Evolutionary conservation across 2,113 vertebrate species (phyloP), one percentile per base, ranked within the genome.

Genomic region (Cyphomyrus plagiostoma): DNA sequence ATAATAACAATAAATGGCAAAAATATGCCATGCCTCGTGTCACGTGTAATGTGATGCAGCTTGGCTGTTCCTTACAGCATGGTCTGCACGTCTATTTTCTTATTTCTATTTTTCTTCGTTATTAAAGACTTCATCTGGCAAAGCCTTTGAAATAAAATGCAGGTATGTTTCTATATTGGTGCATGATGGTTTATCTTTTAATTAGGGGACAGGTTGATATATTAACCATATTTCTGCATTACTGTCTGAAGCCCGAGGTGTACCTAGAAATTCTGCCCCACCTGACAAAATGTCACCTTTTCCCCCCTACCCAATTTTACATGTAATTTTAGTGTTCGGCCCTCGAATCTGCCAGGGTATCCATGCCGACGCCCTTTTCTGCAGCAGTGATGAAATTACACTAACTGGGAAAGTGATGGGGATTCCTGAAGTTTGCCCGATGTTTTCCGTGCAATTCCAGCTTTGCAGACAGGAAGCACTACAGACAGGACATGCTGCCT

Each of bases 401-500:
- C 85, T 52, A 53, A 8, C 23, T 9, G 48, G 39, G 49, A 53
- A 87, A 56, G 50, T 35, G 8, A 35, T 35, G 17, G 35, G 4
- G 17, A 35, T 53, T 11, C 21, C 50, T 30, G 48, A 26, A 13
- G 30, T 53, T 26, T 56, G 50, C 48, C 45, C 21, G 9, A 84
- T 11, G 82, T 10, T 84, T 56, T 35, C 21, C 21, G 4, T 50
- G 49, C 17, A 8, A 50, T 52, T 9, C 45, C 48, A 80, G 70
- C n/a, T 13, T 89, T 52, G 10, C 49, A 23, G 17, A 39, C 45
- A 17, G 3, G 48, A 35, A 10, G 13, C 48, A 2, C 1, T 17
- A n/a, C 49, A 88, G 17, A 39, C 42, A 86, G 42, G 89, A 70
- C n/a, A 13, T 87, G 42, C 86, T 74, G 62, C 89, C 90, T 85